A percentile compares a stretch with the other conserved stretches of the same genome.
These are phyloP conservation scores for Sorex fumeus DNA, from an alignment of 2,113 vertebrate genomes.

Conservation along the genomic window DNA sequence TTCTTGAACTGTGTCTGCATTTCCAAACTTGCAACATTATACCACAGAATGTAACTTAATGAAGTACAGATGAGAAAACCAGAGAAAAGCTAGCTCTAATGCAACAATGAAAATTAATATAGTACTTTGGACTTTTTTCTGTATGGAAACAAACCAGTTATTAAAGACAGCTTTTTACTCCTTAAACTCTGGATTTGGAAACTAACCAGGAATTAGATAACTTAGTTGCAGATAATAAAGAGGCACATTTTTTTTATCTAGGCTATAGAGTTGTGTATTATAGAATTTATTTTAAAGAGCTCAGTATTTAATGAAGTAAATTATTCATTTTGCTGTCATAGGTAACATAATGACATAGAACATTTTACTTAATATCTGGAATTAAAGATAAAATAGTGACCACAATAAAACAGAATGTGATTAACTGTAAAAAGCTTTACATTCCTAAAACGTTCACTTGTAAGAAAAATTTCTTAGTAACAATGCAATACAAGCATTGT, in stretches of 20 bases:
- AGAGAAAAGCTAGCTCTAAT: slow-evolving; percentile 75
- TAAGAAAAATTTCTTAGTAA: slow-evolving; percentile 37
- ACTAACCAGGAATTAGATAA: slow-evolving; percentile 21
- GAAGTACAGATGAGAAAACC: slow-evolving; percentile 77
- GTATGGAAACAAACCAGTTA: slow-evolving; percentile 53
- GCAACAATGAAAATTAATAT: slow-evolving; percentile 76
- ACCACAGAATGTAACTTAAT: slow-evolving; percentile 74
- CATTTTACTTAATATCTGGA: slow-evolving; percentile 53
- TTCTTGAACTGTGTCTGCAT: slow-evolving; percentile 80
- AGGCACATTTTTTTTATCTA: slow-evolving; percentile 50
- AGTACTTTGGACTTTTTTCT: slow-evolving; percentile 57
- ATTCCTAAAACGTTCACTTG: background rate
- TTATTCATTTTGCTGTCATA: slow-evolving; percentile 29
- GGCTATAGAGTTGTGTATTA: background rate
- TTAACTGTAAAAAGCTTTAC: background rate
- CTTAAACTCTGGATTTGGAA: slow-evolving; percentile 64
- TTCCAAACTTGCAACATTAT: slow-evolving; percentile 79
- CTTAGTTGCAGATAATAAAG: slow-evolving; percentile 66
- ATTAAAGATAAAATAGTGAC: slow-evolving; percentile 50
- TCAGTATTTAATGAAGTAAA: slow-evolving; percentile 55
- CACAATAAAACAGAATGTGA: slow-evolving; percentile 38
- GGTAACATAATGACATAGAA: slow-evolving; percentile 4
- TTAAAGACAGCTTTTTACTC: slow-evolving; percentile 78
- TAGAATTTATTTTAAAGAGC: slow-evolving; percentile 53
- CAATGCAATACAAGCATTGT: background rate